These are phyloP conservation scores for Casuarius casuarius DNA, from an alignment of 2,113 vertebrate species.

Conservation along the genomic window DNA sequence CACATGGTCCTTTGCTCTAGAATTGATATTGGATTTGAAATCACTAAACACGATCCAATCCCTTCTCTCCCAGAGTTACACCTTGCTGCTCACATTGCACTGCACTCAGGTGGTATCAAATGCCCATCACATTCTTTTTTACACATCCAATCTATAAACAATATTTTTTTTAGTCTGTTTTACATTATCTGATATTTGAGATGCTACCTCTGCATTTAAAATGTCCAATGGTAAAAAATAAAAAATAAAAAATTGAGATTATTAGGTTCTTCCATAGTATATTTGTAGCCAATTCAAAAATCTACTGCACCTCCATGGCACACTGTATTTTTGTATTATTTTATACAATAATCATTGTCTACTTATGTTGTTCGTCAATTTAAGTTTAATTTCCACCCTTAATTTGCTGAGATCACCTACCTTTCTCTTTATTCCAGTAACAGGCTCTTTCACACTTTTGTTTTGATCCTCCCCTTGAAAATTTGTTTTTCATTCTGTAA, in stretches of 20 bases:
- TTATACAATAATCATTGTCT: neutral
- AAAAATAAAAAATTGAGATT: neutral
- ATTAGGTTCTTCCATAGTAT: neutral
- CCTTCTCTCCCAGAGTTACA: neutral
- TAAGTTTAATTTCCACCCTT: neutral
- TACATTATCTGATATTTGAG: neutral
- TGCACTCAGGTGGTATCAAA: neutral
- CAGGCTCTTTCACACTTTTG: neutral
- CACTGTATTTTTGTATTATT: neutral
- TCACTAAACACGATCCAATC: neutral
- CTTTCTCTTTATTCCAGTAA: neutral
- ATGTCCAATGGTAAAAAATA: neutral
- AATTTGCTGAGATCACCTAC: neutral
- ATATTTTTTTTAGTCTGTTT: neutral
- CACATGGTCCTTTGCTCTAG: neutral
- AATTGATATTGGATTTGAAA: conserved; percentile 12
- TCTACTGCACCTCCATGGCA: neutral
- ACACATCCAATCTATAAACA: neutral
- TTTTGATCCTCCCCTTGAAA: neutral
- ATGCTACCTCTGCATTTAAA: neutral
- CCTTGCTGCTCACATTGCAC: neutral
- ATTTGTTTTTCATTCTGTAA: neutral
- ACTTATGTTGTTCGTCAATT: neutral
- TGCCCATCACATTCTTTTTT: neutral
- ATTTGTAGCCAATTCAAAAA: neutral